Evolutionary conservation across 2,888 invertebrate genomes (phyloP).

Genomic region (Athripsodes cinereus): DNA sequence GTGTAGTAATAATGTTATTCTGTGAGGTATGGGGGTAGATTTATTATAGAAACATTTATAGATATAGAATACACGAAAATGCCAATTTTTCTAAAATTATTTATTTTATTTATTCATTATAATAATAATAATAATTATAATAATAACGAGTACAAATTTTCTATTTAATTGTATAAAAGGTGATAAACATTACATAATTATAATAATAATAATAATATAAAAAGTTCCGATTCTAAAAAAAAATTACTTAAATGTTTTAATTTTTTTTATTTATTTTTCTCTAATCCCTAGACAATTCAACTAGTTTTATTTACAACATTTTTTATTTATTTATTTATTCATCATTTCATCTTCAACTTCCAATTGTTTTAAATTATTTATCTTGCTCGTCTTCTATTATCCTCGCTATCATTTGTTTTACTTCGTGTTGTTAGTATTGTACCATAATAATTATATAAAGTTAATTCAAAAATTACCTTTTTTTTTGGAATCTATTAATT

Average conservation of each 20-base stretch:
- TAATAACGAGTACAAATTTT: conserved; percentile 2
- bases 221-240: conserved; percentile 1
- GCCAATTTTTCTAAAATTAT: conserved; percentile 1
- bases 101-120: neutral
- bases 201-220: neutral
- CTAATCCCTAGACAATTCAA: neutral
- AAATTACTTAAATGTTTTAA: neutral
- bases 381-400: neutral
- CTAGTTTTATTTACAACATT: neutral
- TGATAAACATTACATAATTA: neutral
- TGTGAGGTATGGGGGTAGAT: no score
- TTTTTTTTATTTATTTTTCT: neutral
- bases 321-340: neutral
- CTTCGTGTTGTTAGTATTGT: no score
- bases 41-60: no score
- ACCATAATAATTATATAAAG: no score
- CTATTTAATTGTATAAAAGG: conserved; percentile 1
- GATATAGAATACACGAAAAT: no score
- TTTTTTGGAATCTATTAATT: no score
- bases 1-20: no score
- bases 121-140: neutral
- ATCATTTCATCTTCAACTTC: neutral
- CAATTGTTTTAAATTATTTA: neutral
- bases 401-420: neutral
- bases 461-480: no score